Conservation (phyloP, 2,888 invertebrate genomes). For the Amphipyra berbera region DNA sequence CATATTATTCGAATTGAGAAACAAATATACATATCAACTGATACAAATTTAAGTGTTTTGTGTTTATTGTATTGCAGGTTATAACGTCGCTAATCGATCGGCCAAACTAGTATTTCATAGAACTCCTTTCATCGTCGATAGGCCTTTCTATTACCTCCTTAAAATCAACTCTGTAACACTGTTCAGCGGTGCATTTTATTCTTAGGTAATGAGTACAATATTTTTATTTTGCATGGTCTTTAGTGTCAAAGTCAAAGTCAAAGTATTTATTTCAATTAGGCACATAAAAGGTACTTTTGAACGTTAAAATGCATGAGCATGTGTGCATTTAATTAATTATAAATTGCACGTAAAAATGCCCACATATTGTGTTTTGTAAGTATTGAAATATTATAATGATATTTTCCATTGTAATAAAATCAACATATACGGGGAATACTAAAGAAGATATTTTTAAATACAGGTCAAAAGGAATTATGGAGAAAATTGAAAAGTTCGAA, state of each 20-base stretch:
- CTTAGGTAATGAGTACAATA: constrained; percentile 28
- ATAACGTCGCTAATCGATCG: constrained; percentile 26
- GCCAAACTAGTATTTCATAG: constrained; percentile 11
- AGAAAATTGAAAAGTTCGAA: too few species aligned
- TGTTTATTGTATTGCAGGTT: constrained; percentile 51
- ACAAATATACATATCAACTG: too few species aligned
- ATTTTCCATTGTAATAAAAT: too few species aligned
- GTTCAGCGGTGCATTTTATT: constrained; percentile 42
- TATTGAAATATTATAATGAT: not conserved
- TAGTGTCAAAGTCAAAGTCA: too few species aligned
- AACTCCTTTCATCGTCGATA: constrained; percentile 46
- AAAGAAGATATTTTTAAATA: too few species aligned
- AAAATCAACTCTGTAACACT: constrained; percentile 16
- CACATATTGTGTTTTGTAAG: not conserved
- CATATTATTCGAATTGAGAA: too few species aligned
- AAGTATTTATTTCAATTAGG: too few species aligned
- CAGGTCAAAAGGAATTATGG: too few species aligned
- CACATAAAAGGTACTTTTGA: too few species aligned
- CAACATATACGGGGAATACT: too few species aligned
- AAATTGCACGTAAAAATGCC: not conserved
- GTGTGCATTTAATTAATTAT: not conserved
- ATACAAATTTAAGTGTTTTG: too few species aligned
- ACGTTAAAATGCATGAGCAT: too few species aligned
- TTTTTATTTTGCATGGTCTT: constrained; percentile 19
- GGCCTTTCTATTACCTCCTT: constrained; percentile 41